These are phyloP conservation scores for Anguilla pacifica DNA, from an alignment of 2,797 vertebrate genomes.

Conservation along the genomic window DNA sequence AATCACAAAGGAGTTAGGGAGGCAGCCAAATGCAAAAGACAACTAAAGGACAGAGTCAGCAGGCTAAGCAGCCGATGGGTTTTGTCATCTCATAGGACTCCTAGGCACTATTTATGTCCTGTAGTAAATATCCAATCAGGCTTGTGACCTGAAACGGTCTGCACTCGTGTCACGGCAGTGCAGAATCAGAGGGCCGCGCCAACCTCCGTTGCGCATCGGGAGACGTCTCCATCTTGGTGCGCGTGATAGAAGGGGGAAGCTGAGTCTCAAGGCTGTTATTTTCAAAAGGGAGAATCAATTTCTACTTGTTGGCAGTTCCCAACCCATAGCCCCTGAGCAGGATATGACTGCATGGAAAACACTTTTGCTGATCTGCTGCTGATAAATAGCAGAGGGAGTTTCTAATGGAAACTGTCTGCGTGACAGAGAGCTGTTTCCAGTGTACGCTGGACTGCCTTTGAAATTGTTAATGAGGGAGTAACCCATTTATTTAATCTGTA, in stretches of 20 bases:
- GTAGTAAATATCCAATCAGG: neutral
- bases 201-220: neutral
- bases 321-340: neutral
- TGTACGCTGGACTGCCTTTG: neutral
- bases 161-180: neutral
- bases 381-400: neutral
- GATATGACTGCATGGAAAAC: neutral
- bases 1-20: neutral
- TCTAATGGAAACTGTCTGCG: neutral
- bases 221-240: neutral
- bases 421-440: neutral
- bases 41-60: neutral
- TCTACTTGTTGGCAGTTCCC: neutral
- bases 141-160: neutral
- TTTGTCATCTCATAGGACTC: neutral
- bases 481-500: neutral
- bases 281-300: neutral
- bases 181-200: neutral
- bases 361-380: neutral
- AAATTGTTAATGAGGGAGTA: neutral
- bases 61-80: neutral
- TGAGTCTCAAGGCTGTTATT: neutral
- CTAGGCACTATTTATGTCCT: neutral
- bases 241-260: neutral
- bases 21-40: neutral